A percentile compares a stretch with the other conserved stretches of the same genome.
These are phyloP conservation scores for Petromus typicus DNA, from an alignment of 2,113 vertebrate genomes.

Conservation along the genomic window DNA sequence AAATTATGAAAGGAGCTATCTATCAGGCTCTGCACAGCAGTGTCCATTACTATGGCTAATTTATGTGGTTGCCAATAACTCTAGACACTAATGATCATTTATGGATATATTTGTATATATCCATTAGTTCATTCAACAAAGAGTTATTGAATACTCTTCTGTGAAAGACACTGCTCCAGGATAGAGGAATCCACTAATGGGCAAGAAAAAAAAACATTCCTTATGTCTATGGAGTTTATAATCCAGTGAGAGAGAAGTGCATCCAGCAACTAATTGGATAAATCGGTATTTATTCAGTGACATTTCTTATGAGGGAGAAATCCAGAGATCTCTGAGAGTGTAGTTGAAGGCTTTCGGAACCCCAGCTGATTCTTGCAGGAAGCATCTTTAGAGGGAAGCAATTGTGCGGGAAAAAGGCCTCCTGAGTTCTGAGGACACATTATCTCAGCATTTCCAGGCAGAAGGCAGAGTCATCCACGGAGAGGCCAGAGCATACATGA, in stretches of 20 bases:
- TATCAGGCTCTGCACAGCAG: neutral
- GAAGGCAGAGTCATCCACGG: neutral
- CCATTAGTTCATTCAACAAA: neutral
- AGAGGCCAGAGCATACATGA: neutral
- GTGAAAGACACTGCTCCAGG: neutral
- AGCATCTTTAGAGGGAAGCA: neutral
- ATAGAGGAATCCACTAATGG: neutral
- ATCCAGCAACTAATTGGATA: neutral
- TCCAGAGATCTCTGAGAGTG: neutral
- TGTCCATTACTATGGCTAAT: neutral
- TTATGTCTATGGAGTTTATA: neutral
- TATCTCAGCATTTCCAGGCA: neutral
- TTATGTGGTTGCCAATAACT: neutral
- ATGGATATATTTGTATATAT: neutral
- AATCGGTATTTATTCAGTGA: neutral
- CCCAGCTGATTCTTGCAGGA: neutral
- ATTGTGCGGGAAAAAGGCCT: neutral
- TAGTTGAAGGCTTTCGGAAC: neutral
- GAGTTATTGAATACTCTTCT: neutral
- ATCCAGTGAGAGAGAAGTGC: neutral
- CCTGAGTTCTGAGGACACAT: neutral
- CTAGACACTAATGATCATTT: neutral
- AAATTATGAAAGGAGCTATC: neutral
- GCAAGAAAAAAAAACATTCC: neutral
- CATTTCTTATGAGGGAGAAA: neutral